Conservation (phyloP, 2,113 vertebrate species). For the Cynopterus brachyotis region DNA sequence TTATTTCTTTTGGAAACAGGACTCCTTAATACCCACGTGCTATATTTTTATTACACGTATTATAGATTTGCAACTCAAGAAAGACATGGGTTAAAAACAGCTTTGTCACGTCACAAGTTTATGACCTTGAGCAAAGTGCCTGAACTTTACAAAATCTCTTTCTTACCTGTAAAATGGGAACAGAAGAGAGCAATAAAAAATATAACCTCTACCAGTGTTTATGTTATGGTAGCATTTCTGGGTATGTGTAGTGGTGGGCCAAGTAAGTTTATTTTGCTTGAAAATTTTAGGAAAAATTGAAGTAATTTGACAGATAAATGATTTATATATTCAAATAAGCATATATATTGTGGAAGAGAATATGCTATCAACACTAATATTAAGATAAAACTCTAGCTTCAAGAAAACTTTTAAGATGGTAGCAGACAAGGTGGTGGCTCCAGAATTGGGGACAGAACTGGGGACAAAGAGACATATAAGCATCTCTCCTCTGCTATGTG, state of each 20-base stretch:
- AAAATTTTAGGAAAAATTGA: background rate
- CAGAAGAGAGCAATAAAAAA: background rate
- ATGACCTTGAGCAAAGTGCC: background rate
- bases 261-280: background rate
- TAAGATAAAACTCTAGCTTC: background rate
- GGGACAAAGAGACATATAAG: background rate
- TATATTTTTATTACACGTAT: background rate
- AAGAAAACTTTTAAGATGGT: background rate
- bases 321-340: background rate
- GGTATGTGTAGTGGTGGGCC: background rate
- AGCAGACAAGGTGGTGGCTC: background rate
- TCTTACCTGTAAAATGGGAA: constrained; percentile 38
- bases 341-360: background rate
- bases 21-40: background rate
- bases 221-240: background rate
- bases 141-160: constrained; percentile 20
- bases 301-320: background rate
- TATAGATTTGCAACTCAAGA: background rate
- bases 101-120: background rate
- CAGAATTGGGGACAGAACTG: background rate
- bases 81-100: background rate
- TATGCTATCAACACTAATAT: background rate
- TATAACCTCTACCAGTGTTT: background rate
- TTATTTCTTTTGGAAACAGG: background rate
- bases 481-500: background rate